These are phyloP conservation scores for Epicauta chinensis DNA, from an alignment of 1,140 invertebrate genomes.

Conservation along the genomic window DNA sequence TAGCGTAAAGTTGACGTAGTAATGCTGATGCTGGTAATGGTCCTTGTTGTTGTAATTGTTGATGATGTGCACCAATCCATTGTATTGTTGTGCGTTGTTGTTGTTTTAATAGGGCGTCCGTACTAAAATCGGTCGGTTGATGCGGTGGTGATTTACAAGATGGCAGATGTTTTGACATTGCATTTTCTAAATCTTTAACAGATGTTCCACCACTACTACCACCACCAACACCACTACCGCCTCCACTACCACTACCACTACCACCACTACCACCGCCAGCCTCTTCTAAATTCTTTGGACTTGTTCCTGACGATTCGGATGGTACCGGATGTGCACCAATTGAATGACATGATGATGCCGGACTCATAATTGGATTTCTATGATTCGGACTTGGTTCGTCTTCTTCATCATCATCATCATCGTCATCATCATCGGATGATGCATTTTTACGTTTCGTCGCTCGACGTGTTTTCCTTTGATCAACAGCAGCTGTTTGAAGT, in stretches of 20 bases:
- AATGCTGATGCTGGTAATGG: constrained; percentile 75
- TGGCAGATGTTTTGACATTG: constrained; percentile 93
- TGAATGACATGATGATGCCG: constrained; percentile 54
- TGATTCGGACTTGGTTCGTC: constrained; percentile 43
- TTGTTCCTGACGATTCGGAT: constrained; percentile 38
- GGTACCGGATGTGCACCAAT: constrained; percentile 40
- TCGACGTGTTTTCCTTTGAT: constrained; percentile 38
- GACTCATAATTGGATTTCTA: constrained; percentile 49
- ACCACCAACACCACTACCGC: too few relatives aligned
- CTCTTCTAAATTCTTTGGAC: constrained; percentile 44
- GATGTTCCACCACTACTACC: constrained; percentile 48
- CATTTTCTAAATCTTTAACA: constrained; percentile 89
- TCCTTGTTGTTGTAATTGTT: constrained; percentile 50
- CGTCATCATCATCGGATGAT: constrained; percentile 51
- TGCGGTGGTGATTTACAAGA: constrained; percentile 55
- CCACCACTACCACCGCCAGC: constrained; percentile 1
- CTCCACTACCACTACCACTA: too few relatives aligned
- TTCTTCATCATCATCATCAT: constrained; percentile 50
- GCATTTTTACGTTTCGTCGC: constrained; percentile 52
- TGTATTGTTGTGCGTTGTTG: constrained; percentile 86
- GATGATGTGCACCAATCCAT: constrained; percentile 83
- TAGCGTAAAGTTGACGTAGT: constrained; percentile 83
- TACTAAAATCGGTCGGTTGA: constrained; percentile 77
- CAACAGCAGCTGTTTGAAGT: constrained; percentile 19
- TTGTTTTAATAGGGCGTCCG: constrained; percentile 74